A percentile compares a stretch with the other conserved stretches of the same genome.
phyloP scores from a whole-genome alignment of 2,113 vertebrate species.

The Chelonoidis abingdonii region DNA sequence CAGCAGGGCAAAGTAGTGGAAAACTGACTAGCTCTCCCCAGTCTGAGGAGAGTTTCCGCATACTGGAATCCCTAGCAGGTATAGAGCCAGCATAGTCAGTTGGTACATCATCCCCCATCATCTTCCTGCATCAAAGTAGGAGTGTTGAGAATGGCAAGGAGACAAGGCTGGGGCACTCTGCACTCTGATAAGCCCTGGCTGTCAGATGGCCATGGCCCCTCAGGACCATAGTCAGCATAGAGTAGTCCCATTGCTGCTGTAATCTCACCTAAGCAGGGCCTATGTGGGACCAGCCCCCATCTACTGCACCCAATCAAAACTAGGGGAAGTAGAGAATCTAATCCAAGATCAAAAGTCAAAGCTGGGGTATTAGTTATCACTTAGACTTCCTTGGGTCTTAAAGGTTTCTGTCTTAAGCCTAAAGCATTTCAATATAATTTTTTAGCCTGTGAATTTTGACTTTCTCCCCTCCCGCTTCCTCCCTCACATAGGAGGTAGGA shows the following conservation, averaged over 20 bases:
- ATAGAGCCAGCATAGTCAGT: neutral
- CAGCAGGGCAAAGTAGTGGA: neutral
- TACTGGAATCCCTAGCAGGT: neutral
- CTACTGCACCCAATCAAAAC: neutral
- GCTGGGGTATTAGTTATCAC: neutral
- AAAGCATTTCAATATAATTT: neutral
- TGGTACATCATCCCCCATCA: neutral
- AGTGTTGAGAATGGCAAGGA: neutral
- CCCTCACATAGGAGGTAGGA: neutral
- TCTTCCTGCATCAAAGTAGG: neutral
- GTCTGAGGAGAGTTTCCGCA: neutral
- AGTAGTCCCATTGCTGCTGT: neutral
- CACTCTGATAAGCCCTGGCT: neutral
- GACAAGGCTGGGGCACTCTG: accelerated
- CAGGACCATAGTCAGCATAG: neutral
- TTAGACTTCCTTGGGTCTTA: neutral
- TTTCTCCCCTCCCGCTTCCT: neutral
- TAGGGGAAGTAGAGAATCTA: neutral
- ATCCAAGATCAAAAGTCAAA: neutral
- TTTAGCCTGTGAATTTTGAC: neutral
- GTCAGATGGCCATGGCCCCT: neutral
- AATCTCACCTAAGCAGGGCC: neutral
- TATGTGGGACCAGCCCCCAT: neutral
- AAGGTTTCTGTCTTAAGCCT: neutral
- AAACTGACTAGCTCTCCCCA: neutral